These are phyloP conservation scores for Neosilurus hyrtlii DNA, from an alignment of 2,797 vertebrate species.

Conservation along the genomic window DNA sequence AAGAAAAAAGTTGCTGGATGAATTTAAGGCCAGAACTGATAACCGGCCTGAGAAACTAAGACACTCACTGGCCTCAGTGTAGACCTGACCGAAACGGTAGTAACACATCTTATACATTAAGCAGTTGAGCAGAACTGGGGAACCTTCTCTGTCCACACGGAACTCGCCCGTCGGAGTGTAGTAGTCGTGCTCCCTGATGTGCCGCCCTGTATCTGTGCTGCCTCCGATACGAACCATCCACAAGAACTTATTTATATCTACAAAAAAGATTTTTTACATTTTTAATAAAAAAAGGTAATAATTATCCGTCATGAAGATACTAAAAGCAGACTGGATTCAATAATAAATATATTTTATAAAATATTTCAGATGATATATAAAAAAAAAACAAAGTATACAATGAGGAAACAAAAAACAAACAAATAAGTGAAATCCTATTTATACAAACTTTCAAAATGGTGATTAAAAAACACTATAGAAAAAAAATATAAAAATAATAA, in stretches of 20 bases:
- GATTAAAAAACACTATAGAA: too few species aligned
- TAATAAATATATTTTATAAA: background rate
- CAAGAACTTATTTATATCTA: constrained; percentile 98
- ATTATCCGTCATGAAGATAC: too few species aligned
- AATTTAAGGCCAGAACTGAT: background rate
- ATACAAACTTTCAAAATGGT: too few species aligned
- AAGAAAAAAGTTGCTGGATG: background rate
- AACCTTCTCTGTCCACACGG: constrained; percentile 93
- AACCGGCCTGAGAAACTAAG: background rate
- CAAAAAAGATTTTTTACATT: too few species aligned
- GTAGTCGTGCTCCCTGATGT: constrained; percentile 98
- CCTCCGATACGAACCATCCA: constrained; percentile 99
- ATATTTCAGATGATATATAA: background rate
- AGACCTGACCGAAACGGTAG: constrained; percentile 98
- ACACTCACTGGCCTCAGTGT: constrained; percentile 97
- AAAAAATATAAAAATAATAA: too few species aligned
- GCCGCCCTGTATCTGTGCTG: constrained; percentile 93
- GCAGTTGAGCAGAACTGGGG: constrained; percentile 95
- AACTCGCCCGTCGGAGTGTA: constrained; percentile 97
- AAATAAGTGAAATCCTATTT: too few species aligned
- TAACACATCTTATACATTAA: constrained; percentile 99
- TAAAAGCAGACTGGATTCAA: background rate
- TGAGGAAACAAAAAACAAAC: too few species aligned
- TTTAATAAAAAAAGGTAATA: background rate
- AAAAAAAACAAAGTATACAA: background rate